phyloP scores from a whole-genome alignment of 2,888 invertebrate species.

The Caenorhabditis macrosperma region DNA sequence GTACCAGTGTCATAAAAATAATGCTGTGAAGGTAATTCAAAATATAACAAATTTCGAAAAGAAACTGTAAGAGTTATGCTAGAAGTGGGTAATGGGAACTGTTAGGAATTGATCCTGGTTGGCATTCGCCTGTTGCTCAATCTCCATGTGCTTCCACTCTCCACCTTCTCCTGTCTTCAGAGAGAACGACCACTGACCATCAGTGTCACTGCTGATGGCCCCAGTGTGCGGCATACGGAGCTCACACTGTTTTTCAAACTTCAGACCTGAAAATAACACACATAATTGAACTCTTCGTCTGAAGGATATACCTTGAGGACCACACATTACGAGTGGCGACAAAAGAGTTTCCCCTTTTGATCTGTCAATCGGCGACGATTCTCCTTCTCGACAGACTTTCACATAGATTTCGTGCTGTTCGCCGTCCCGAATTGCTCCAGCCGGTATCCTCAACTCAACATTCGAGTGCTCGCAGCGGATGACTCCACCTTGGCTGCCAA shows the following conservation, averaged over 20 bases:
- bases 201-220: conserved; percentile 32
- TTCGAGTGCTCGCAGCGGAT: conserved; percentile 92
- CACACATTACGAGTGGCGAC: conserved; percentile 95
- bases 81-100: conserved; percentile 70
- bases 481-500: conserved; percentile 85
- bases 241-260: conserved; percentile 91
- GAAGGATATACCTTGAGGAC: conserved; percentile 86
- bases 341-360: conserved; percentile 95
- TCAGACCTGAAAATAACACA: conserved; percentile 84
- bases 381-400: conserved; percentile 82
- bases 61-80: background rate
- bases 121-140: conserved; percentile 58
- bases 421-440: conserved; percentile 89
- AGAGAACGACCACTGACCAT: conserved; percentile 82
- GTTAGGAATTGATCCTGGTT: conserved; percentile 65
- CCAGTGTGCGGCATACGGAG: conserved; percentile 88
- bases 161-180: conserved; percentile 80
- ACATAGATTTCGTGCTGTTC: conserved; percentile 93
- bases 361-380: conserved; percentile 89
- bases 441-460: conserved; percentile 91
- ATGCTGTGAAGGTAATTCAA: conserved; percentile 22
- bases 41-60: conserved; percentile 1
- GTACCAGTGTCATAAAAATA: conserved; percentile 38
- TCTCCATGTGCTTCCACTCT: conserved; percentile 72
- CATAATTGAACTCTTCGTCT: too few relatives aligned